Conservation (phyloP, 2,797 vertebrate species). For the Botia kubotai region DNA sequence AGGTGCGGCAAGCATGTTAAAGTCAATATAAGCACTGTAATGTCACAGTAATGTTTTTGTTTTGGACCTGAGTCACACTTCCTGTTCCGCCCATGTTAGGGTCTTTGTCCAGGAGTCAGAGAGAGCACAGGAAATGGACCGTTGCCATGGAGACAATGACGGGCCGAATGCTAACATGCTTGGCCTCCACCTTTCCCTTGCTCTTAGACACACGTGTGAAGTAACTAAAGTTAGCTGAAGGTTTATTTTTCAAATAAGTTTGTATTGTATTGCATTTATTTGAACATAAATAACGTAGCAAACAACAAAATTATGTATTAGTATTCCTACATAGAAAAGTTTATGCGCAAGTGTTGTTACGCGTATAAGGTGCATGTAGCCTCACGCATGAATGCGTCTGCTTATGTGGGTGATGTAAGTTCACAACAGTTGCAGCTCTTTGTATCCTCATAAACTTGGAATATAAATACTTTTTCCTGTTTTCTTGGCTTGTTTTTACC, state of each 20-base stretch:
- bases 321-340: too few species aligned
- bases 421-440: neutral
- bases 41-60: constrained; percentile 52
- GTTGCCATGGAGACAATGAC: constrained; percentile 61
- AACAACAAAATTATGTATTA: neutral
- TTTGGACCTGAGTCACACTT: constrained; percentile 67
- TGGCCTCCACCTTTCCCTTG: constrained; percentile 49
- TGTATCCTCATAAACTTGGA: neutral
- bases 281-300: neutral
- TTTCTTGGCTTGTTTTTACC: constrained; percentile 1
- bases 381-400: neutral
- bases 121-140: constrained; percentile 70
- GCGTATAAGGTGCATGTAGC: neutral
- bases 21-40: constrained; percentile 24
- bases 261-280: too few species aligned
- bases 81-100: constrained; percentile 73
- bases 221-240: too few species aligned
- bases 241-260: too few species aligned
- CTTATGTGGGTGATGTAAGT: neutral
- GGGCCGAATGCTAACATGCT: constrained; percentile 68
- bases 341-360: too few species aligned
- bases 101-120: constrained; percentile 75
- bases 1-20: constrained; percentile 30
- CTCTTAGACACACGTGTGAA: neutral
- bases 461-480: neutral